Conservation (phyloP, 2,888 invertebrate species). For the Incurvaria masculella region DNA sequence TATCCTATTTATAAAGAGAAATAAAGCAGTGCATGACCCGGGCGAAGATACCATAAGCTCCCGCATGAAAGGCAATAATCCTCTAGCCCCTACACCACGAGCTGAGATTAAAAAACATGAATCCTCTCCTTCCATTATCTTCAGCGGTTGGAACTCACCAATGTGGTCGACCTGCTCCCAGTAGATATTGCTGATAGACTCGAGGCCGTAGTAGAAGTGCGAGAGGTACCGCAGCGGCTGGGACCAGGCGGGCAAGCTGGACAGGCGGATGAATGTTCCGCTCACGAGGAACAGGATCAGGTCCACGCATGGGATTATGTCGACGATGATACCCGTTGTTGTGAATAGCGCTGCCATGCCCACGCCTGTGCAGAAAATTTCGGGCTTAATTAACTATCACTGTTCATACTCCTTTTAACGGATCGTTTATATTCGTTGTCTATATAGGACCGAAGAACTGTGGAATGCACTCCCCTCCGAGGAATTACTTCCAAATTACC, state of each 20-base stretch:
- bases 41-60: too few species aligned
- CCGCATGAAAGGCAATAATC: too few species aligned
- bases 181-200: slow-evolving; percentile 49
- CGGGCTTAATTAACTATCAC: too few species aligned
- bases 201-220: slow-evolving; percentile 52
- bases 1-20: too few species aligned
- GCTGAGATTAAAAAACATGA: not conserved
- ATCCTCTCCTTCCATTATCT: not conserved
- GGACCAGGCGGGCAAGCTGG: slow-evolving; percentile 40
- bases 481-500: too few species aligned
- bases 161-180: slow-evolving; percentile 47
- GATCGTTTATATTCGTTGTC: too few species aligned
- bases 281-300: slow-evolving; percentile 44
- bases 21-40: too few species aligned
- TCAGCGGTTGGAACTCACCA: slow-evolving; percentile 26
- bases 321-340: slow-evolving; percentile 37
- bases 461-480: too few species aligned
- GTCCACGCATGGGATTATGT: slow-evolving; percentile 49
- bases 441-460: too few species aligned
- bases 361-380: too few species aligned
- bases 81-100: too few species aligned
- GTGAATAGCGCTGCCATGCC: slow-evolving; percentile 47
- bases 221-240: slow-evolving; percentile 44
- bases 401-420: too few species aligned
- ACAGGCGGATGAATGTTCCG: slow-evolving; percentile 42